Conservation (phyloP, 2,888 invertebrate species). For the Hirtodrosophila cameraria region DNA sequence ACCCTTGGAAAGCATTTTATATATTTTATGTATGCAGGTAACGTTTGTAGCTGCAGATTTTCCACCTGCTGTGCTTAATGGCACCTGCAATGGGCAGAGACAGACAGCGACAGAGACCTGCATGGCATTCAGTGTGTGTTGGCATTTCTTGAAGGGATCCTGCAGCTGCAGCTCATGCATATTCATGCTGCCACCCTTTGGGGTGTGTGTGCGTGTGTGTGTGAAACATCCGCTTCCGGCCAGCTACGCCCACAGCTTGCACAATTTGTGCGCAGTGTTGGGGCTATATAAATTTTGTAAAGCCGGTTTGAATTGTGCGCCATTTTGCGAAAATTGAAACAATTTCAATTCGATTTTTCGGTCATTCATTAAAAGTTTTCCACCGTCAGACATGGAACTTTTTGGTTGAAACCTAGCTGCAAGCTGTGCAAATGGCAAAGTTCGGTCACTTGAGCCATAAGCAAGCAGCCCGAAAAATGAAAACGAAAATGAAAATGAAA, state of each 20-base stretch:
- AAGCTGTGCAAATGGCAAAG: constrained; percentile 41
- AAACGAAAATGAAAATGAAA: constrained; percentile 59
- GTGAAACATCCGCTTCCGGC: constrained; percentile 55
- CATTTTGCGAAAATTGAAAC: constrained; percentile 73
- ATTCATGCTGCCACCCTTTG: constrained; percentile 35
- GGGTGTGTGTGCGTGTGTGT: constrained; percentile 7
- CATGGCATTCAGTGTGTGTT: constrained; percentile 18
- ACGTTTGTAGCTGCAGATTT: constrained; percentile 16
- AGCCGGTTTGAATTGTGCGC: constrained; percentile 49
- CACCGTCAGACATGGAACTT: constrained; percentile 18
- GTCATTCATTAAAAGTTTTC: constrained; percentile 23
- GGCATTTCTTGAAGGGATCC: constrained; percentile 56
- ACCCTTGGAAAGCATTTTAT: constrained; percentile 32
- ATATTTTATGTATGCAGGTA: constrained; percentile 46
- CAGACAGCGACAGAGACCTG: constrained; percentile 3
- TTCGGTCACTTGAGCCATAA: constrained; percentile 37
- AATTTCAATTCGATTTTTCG: constrained; percentile 70
- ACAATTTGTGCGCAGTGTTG: constrained; percentile 21
- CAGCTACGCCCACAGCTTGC: constrained; percentile 6
- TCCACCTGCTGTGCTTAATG: constrained; percentile 53
- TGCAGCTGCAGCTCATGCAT: constrained; percentile 44
- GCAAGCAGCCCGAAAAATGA: constrained; percentile 49
- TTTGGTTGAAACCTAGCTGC: constrained; percentile 12
- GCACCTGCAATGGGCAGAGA: constrained; percentile 39
- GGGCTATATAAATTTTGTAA: constrained; percentile 50